A percentile compares a stretch with the other conserved stretches of the same genome.
Evolutionary conservation across 2,113 vertebrate genomes (phyloP).

Genomic region (Halcyon senegalensis): DNA sequence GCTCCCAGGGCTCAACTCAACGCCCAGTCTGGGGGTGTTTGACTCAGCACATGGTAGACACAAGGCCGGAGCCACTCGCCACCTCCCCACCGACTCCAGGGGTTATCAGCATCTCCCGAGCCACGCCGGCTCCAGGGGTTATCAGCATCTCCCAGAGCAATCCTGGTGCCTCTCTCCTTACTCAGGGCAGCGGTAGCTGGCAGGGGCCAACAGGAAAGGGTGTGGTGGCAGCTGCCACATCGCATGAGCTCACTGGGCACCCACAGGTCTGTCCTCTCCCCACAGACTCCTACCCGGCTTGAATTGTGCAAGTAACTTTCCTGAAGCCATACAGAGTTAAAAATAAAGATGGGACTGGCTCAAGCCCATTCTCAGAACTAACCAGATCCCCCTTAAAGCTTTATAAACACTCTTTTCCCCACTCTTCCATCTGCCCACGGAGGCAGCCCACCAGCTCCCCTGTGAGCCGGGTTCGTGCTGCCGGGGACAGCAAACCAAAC

Average conservation of each 20-base stretch:
- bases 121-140: accelerated
- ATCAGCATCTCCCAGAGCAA: neutral
- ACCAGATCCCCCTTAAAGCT: neutral
- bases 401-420: neutral
- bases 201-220: neutral
- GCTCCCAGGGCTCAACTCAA: accelerated
- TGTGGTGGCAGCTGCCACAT: neutral
- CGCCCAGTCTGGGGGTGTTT: accelerated
- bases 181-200: neutral
- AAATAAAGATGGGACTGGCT: neutral
- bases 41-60: neutral
- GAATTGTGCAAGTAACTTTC: neutral
- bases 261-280: neutral
- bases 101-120: neutral
- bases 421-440: neutral
- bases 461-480: neutral
- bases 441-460: neutral
- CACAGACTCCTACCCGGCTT: neutral
- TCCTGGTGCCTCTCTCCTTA: neutral
- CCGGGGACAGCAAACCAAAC: neutral
- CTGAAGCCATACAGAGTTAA: neutral
- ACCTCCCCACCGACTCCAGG: accelerated
- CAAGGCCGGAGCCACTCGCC: neutral
- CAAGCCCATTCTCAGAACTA: neutral
- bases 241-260: neutral